These are phyloP conservation scores for Oncorhynchus mykiss DNA, from an alignment of 2,113 vertebrate genomes.

Conservation along the genomic window DNA sequence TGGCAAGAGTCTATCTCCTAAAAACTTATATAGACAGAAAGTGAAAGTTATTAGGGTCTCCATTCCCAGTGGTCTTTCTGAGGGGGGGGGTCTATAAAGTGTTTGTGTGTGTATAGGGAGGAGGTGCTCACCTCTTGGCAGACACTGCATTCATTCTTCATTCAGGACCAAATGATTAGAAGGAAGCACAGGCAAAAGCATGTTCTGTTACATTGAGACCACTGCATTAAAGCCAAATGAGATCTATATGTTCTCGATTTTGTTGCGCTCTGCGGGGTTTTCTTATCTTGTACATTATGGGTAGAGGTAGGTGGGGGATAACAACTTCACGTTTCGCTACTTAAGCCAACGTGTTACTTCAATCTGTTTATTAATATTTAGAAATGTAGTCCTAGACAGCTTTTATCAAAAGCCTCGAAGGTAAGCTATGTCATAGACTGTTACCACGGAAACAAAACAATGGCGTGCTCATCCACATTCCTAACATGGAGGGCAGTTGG, in stretches of 20 bases:
- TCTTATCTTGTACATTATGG: background rate
- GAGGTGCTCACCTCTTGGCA: constrained; percentile 23
- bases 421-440: constrained; percentile 42
- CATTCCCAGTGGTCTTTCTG: constrained; percentile 5
- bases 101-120: background rate
- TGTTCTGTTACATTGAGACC: background rate
- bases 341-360: constrained; percentile 22
- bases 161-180: constrained; percentile 20
- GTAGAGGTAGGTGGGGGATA: constrained; percentile 16
- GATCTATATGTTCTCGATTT: constrained; percentile 4
- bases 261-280: constrained; percentile 6
- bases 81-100: background rate
- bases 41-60: background rate
- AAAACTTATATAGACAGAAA: background rate
- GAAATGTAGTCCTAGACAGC: constrained; percentile 30
- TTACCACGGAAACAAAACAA: constrained; percentile 76
- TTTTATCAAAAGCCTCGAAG: constrained; percentile 54
- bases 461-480: background rate
- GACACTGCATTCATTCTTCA: constrained; percentile 33
- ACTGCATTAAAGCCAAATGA: constrained; percentile 1
- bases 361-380: constrained; percentile 55
- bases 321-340: constrained; percentile 42
- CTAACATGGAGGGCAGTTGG: background rate
- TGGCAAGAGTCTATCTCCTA: background rate
- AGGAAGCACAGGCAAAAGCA: background rate